phyloP scores from a whole-genome alignment of 2,113 vertebrate genomes.

The Pimephales promelas region DNA sequence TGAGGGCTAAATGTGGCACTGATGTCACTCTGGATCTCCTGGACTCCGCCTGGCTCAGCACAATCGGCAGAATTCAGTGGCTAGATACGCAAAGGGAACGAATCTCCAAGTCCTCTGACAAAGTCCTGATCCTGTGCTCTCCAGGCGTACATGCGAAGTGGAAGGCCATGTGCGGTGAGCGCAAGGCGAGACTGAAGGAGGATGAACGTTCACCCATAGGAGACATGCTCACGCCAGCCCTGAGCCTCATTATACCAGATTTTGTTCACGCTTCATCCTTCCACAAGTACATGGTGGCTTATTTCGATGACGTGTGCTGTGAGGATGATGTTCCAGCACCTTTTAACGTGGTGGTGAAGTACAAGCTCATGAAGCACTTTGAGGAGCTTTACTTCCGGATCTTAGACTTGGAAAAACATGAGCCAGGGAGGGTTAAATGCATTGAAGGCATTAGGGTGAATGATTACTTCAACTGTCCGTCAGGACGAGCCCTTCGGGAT shows the following conservation, averaged over 20 bases:
- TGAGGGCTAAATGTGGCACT: constrained; percentile 82
- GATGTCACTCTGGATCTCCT: constrained; percentile 89
- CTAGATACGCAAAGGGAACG: constrained; percentile 83
- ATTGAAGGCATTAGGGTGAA: constrained; percentile 78
- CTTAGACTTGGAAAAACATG: constrained; percentile 85
- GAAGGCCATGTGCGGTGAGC: constrained; percentile 84
- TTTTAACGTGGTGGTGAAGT: constrained; percentile 82
- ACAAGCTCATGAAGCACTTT: constrained; percentile 87
- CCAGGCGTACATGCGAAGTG: constrained; percentile 88
- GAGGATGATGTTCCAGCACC: constrained; percentile 83
- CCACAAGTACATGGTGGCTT: constrained; percentile 88
- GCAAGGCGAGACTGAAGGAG: constrained; percentile 76
- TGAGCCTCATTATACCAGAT: constrained; percentile 85
- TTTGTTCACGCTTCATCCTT: constrained; percentile 83
- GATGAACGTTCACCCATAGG: constrained; percentile 76
- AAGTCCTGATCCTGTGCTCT: constrained; percentile 90
- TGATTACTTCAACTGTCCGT: constrained; percentile 73
- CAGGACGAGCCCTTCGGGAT: constrained; percentile 78
- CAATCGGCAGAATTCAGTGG: constrained; percentile 86
- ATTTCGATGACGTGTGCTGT: constrained; percentile 82
- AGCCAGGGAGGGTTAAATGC: constrained; percentile 81
- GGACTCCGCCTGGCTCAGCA: constrained; percentile 79
- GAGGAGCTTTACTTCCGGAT: constrained; percentile 94
- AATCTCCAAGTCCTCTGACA: constrained; percentile 80
- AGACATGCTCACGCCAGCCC: constrained; percentile 87